Evolutionary conservation across 2,113 vertebrate genomes (phyloP).

Genomic region (Donacobius atricapilla): DNA sequence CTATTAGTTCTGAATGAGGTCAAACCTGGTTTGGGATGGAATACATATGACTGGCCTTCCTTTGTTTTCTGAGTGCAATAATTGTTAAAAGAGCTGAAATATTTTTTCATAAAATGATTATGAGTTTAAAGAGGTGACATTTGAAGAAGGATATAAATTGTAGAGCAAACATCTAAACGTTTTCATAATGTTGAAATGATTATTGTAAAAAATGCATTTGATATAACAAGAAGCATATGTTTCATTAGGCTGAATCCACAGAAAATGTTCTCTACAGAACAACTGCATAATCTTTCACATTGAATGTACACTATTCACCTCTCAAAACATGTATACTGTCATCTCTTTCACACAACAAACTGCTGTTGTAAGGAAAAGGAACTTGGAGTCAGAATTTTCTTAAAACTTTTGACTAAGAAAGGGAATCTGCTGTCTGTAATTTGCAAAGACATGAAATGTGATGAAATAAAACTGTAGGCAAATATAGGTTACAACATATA

Average conservation of each 20-base stretch:
- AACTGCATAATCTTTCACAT: constrained; percentile 27
- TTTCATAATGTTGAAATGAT: constrained; percentile 58
- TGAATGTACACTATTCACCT: neutral
- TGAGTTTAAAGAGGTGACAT: constrained; percentile 62
- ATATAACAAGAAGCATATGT: constrained; percentile 64
- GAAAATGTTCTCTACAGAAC: constrained; percentile 31
- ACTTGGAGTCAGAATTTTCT: neutral
- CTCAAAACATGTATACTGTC: neutral
- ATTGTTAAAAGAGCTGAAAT: constrained; percentile 45
- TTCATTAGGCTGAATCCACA: constrained; percentile 52
- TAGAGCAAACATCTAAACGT: constrained; percentile 52
- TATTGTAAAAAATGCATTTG: constrained; percentile 61
- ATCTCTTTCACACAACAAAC: neutral
- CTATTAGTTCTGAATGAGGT: constrained; percentile 5
- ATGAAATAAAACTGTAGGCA: neutral
- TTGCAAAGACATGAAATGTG: neutral
- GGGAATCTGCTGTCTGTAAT: neutral
- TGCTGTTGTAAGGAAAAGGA: neutral
- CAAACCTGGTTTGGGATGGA: constrained; percentile 28
- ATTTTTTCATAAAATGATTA: constrained; percentile 60
- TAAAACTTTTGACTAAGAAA: neutral
- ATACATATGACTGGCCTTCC: neutral
- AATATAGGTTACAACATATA: neutral
- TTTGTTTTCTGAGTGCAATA: constrained; percentile 41
- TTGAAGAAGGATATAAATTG: constrained; percentile 58